Percentiles rank a stretch among this genome's conserved stretches.
phyloP scores from a whole-genome alignment of 2,888 invertebrate species.

The Lepidochrysops patricia region DNA sequence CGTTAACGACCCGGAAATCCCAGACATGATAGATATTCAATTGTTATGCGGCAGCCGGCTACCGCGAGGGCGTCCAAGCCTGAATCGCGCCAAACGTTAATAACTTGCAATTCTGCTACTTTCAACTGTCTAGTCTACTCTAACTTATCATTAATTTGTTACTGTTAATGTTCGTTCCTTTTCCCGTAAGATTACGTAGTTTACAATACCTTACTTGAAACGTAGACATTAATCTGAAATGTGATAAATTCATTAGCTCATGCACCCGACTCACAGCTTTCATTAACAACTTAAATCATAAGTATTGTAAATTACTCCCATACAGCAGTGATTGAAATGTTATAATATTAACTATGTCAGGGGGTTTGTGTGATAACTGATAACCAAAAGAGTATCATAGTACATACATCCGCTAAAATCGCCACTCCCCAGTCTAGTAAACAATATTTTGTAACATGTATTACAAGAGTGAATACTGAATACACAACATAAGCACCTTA shows the following conservation, averaged over 20 bases:
- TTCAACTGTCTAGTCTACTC: background rate
- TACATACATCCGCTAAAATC: too few species aligned
- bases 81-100: background rate
- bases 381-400: too few species aligned
- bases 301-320: constrained; percentile 6
- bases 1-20: too few species aligned
- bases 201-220: constrained; percentile 24
- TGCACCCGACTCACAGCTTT: background rate
- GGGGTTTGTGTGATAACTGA: too few species aligned
- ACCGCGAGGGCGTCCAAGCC: too few species aligned
- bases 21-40: too few species aligned
- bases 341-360: too few species aligned
- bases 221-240: constrained; percentile 49
- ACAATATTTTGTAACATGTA: constrained; percentile 23
- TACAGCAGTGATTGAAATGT: background rate
- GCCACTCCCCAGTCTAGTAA: too few species aligned
- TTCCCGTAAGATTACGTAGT: background rate
- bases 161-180: constrained; percentile 18
- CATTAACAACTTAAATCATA: background rate
- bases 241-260: constrained; percentile 37
- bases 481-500: too few species aligned
- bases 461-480: too few species aligned
- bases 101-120: background rate
- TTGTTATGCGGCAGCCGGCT: too few species aligned
- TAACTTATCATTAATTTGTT: constrained; percentile 18